Evolutionary conservation across 2,888 invertebrate species (phyloP).

Genomic region (Beris chalybata): DNA sequence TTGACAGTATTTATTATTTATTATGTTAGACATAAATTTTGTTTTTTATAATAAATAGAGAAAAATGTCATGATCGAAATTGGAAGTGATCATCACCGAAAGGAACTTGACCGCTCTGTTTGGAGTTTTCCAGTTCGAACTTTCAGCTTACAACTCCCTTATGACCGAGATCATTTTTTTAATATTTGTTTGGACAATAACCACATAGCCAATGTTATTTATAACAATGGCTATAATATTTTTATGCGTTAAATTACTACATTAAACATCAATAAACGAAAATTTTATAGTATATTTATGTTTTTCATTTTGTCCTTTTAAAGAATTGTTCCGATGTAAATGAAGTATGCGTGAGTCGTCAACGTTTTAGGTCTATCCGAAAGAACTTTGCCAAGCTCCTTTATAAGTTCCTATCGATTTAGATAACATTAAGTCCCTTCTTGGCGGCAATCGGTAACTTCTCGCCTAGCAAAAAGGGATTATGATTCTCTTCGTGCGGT

Average conservation of each 20-base stretch:
- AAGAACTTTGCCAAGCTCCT: not conserved
- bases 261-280: conserved; percentile 18
- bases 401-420: not conserved
- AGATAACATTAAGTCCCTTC: conserved; percentile 75
- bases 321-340: conserved; percentile 18
- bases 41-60: not conserved
- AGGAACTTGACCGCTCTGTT: conserved; percentile 16
- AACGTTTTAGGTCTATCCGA: conserved; percentile 11
- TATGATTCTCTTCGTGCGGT: conserved; percentile 57
- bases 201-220: conserved; percentile 3
- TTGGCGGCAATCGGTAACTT: conserved; percentile 90
- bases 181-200: conserved; percentile 13
- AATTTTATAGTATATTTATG: conserved; percentile 8
- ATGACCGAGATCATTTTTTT: not conserved
- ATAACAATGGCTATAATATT: conserved; percentile 7
- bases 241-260: conserved; percentile 12
- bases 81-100: conserved; percentile 8
- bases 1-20: not conserved
- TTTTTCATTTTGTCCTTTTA: conserved; percentile 21
- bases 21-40: not conserved
- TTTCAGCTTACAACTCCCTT: conserved; percentile 3
- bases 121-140: conserved; percentile 11
- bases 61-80: not conserved
- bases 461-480: conserved; percentile 79
- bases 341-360: conserved; percentile 23